phyloP scores from a whole-genome alignment of 2,797 vertebrate species.

The Denticeps clupeoides region DNA sequence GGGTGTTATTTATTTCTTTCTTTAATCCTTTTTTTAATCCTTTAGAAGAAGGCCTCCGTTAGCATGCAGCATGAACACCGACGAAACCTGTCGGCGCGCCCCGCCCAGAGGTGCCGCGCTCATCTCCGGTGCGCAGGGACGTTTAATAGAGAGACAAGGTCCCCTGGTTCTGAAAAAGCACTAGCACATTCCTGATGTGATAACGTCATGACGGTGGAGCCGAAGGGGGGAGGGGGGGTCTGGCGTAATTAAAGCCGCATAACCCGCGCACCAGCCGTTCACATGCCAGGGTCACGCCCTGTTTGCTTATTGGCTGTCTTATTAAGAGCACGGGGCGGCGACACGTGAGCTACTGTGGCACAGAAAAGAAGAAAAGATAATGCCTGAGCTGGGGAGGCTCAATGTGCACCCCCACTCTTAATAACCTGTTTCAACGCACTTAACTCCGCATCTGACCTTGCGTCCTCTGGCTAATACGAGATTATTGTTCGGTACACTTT shows the following conservation, averaged over 20 bases:
- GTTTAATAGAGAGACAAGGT: conserved; percentile 11
- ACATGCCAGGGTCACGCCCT: conserved; percentile 41
- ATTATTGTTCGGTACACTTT: no score
- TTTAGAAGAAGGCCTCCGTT: no score
- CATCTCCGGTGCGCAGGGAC: conserved; percentile 8
- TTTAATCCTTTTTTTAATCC: no score
- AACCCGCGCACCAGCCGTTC: conserved; percentile 31
- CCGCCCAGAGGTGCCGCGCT: conserved; percentile 6
- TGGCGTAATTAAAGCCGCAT: conserved; percentile 40
- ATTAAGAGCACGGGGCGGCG: conserved; percentile 31
- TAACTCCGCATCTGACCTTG: no score
- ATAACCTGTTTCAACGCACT: no score
- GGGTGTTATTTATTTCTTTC: no score
- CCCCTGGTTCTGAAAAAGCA: conserved; percentile 8
- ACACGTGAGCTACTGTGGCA: background rate
- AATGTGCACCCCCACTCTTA: no score
- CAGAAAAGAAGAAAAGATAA: no score
- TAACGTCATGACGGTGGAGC: conserved; percentile 7
- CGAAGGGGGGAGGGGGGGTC: background rate
- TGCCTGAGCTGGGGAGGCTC: no score
- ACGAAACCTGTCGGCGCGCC: no score
- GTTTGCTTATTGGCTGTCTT: conserved; percentile 39
- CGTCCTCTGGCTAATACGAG: no score
- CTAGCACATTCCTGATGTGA: conserved; percentile 18
- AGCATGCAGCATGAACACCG: no score